These are phyloP conservation scores for Protodeltote pygarga DNA, from an alignment of 2,888 invertebrate species.

Conservation along the genomic window DNA sequence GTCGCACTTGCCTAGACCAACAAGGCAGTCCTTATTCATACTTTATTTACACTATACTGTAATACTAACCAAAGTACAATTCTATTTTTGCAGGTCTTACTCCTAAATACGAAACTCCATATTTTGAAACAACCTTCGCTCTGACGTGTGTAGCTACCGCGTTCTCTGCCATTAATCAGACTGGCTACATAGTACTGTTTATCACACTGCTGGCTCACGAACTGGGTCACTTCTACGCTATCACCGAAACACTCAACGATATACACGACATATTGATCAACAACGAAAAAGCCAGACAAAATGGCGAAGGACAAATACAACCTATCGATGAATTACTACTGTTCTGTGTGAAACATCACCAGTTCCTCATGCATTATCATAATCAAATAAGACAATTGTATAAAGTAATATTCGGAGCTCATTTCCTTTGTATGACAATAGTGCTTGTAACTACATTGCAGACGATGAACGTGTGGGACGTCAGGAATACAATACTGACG, in stretches of 20 bases:
- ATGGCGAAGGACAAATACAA: constrained; percentile 11
- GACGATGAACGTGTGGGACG: constrained; percentile 66
- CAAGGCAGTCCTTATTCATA: too few species aligned
- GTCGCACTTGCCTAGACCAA: too few species aligned
- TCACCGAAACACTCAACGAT: constrained; percentile 60
- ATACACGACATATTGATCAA: constrained; percentile 43
- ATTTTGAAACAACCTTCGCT: constrained; percentile 61
- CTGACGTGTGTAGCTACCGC: constrained; percentile 58
- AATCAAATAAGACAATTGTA: constrained; percentile 59
- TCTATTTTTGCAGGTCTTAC: constrained; percentile 56
- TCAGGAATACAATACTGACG: constrained; percentile 64
- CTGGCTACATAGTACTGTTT: constrained; percentile 69
- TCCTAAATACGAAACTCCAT: constrained; percentile 65
- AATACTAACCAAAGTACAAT: neutral
- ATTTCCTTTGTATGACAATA: constrained; percentile 68
- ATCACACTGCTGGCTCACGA: constrained; percentile 63
- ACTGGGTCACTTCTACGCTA: constrained; percentile 67
- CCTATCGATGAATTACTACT: constrained; percentile 52
- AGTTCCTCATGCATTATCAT: constrained; percentile 62
- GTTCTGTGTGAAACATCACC: constrained; percentile 68
- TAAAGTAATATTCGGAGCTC: constrained; percentile 62
- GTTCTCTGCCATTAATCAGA: constrained; percentile 70
- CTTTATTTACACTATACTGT: too few species aligned
- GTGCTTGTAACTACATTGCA: constrained; percentile 69
- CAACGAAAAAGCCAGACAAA: constrained; percentile 12